These are phyloP conservation scores for Chromis chromis DNA, from an alignment of 2,797 vertebrate species.

Conservation along the genomic window DNA sequence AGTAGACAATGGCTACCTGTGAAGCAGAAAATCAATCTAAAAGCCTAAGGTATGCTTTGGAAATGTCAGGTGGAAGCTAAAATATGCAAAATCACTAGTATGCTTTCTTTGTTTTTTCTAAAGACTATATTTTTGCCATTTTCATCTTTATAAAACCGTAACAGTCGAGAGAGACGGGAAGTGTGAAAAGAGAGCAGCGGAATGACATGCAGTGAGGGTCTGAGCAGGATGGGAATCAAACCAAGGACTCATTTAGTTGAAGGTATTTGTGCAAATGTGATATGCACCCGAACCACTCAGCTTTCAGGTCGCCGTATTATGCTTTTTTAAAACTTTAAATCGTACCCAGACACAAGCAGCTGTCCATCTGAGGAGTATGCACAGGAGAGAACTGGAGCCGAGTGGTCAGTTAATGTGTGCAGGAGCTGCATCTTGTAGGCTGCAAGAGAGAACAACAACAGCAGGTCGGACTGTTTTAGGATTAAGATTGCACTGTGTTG, in stretches of 20 bases:
- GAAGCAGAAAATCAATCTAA: not conserved
- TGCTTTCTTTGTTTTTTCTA: not conserved
- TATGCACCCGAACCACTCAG: no score
- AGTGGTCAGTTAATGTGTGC: slow-evolving; percentile 86
- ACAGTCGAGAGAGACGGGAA: no score
- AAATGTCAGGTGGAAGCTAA: not conserved
- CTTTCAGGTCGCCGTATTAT: no score
- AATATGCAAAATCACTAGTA: not conserved
- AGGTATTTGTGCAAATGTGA: no score
- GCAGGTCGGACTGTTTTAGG: not conserved
- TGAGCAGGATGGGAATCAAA: no score
- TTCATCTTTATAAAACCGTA: no score
- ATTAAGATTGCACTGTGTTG: not conserved
- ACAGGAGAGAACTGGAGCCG: slow-evolving; percentile 92
- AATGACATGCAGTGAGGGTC: no score
- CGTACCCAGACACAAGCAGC: slow-evolving; percentile 92
- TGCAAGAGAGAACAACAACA: slow-evolving; percentile 58
- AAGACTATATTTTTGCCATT: no score
- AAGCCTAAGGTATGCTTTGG: not conserved
- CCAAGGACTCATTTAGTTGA: no score
- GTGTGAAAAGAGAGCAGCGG: no score
- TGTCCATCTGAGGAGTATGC: slow-evolving; percentile 90
- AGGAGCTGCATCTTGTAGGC: slow-evolving; percentile 88
- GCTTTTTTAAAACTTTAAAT: not conserved
- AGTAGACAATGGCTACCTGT: not conserved